phyloP scores from a whole-genome alignment of 2,797 vertebrate species.

The Hippoglossus hippoglossus region DNA sequence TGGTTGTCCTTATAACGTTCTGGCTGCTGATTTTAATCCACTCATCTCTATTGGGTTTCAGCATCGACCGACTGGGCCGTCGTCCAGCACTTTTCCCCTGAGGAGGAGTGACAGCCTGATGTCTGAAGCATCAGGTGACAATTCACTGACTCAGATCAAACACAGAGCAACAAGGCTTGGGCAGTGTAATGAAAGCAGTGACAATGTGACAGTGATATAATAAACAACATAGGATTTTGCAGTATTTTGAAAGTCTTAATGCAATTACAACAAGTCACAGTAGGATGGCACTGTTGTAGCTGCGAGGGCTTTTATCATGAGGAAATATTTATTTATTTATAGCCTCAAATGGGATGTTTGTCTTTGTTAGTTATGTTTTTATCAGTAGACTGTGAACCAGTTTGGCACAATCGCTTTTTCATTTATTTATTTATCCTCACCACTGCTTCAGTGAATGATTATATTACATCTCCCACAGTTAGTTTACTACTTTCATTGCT shows the following conservation, averaged over 20 bases:
- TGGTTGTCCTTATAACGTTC: slow-evolving; percentile 6
- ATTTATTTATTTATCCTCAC: not conserved
- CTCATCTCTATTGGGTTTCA: slow-evolving; percentile 73
- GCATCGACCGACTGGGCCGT: slow-evolving; percentile 73
- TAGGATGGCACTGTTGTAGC: not conserved
- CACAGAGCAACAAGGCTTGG: not conserved
- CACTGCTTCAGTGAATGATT: too few relatives aligned
- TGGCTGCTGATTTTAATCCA: slow-evolving; percentile 30
- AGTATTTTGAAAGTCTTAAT: not conserved
- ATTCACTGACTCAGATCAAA: slow-evolving; percentile 22
- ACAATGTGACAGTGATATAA: not conserved
- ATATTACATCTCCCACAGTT: too few relatives aligned
- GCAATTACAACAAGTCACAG: too few relatives aligned
- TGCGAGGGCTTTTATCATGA: not conserved
- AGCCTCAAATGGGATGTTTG: not conserved
- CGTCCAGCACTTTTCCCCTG: slow-evolving; percentile 84
- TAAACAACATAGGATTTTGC: not conserved
- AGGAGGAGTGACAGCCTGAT: slow-evolving; percentile 86
- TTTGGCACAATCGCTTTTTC: not conserved
- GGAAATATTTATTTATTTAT: not conserved
- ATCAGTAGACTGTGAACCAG: not conserved
- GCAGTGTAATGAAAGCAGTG: not conserved
- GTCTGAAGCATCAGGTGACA: slow-evolving; percentile 91
- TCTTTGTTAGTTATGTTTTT: not conserved
- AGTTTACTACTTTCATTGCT: too few relatives aligned